These are phyloP conservation scores for Bruchidius siliquastri DNA, from an alignment of 2,888 invertebrate genomes.

Conservation along the genomic window DNA sequence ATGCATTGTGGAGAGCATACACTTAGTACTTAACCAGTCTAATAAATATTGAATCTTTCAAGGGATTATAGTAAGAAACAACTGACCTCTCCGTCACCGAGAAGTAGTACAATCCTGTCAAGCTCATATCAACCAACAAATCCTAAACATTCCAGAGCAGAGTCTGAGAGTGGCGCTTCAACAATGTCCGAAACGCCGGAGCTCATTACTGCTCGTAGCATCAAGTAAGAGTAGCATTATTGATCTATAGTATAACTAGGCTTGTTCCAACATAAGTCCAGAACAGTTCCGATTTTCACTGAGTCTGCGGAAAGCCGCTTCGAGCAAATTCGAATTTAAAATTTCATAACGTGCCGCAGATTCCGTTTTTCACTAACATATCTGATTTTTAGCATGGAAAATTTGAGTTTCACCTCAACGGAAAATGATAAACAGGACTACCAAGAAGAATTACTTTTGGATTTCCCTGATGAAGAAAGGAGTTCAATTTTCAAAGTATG, in stretches of 20 bases:
- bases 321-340: too few relatives aligned
- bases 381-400: slow-evolving; percentile 36
- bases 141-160: slow-evolving; percentile 37
- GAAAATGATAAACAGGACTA: slow-evolving; percentile 56
- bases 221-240: slow-evolving; percentile 30
- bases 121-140: slow-evolving; percentile 33
- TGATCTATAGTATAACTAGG: too few relatives aligned
- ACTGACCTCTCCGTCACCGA: slow-evolving; percentile 31
- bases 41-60: not conserved
- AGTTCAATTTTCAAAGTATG: slow-evolving; percentile 57
- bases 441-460: slow-evolving; percentile 58
- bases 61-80: slow-evolving; percentile 26
- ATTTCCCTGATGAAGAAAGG: slow-evolving; percentile 63
- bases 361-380: not conserved
- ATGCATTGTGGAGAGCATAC: too few relatives aligned
- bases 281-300: too few relatives aligned
- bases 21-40: too few relatives aligned
- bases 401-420: slow-evolving; percentile 44
- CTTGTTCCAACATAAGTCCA: too few relatives aligned
- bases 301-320: too few relatives aligned
- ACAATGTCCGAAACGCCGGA: slow-evolving; percentile 43
- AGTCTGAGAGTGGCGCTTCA: slow-evolving; percentile 46
- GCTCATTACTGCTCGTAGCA: slow-evolving; percentile 18
- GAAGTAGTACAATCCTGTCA: slow-evolving; percentile 32
- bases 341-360: too few relatives aligned